Base-by-base conservation (phyloP, 2,797 vertebrate species). In the Rhinella marina region DNA sequence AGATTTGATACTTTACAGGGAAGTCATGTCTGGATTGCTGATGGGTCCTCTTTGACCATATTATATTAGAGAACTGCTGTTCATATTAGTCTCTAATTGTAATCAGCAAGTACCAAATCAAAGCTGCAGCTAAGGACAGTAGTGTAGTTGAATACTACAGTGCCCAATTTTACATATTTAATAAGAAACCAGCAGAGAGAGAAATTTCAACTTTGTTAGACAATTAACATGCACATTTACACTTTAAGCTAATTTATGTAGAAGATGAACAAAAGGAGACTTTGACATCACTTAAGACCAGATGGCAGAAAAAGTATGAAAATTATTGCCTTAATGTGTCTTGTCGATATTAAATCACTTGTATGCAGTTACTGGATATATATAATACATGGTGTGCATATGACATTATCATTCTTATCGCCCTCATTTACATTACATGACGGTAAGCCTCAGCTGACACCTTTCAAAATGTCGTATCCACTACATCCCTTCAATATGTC, bases 141-240 rank as follows among this genome's bases (percentile, higher is more conserved):
- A 68, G 29, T 29, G 27, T 68, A 68, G 25, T 17, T 16, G 72
- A 10, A 23, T 50, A 50, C 23, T 72, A 72, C 29, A 72, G 41
- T 4, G 32, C 41, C 23, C 32, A 75, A 50, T 50, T 12, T 14
- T 21, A 48, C 3, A 10, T 32, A 23, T 23, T 76, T 52, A 7
- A 50, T n/a, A 75, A 52, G 23, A 52, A n/a, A n/a, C 2, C 73
- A 13, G 23, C 48, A 52, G 21, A 72, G 29, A 77, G 1, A 14
- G 23, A 77, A 77, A 54, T 6, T 25, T 77, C 13, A 52, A 52
- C 41, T 12, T n/a, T 52, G 48, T 76, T 25, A 76, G 48, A 52
- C 48, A 76, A 14, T 76, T 76, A n/a, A 25, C 73, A 77, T 54
- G 73, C 73, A 54, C 50, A 54, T 77, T 77, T 77, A 50, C 73